These are phyloP conservation scores for Andrena bicolor DNA, from an alignment of 2,888 invertebrate genomes.

Conservation along the genomic window DNA sequence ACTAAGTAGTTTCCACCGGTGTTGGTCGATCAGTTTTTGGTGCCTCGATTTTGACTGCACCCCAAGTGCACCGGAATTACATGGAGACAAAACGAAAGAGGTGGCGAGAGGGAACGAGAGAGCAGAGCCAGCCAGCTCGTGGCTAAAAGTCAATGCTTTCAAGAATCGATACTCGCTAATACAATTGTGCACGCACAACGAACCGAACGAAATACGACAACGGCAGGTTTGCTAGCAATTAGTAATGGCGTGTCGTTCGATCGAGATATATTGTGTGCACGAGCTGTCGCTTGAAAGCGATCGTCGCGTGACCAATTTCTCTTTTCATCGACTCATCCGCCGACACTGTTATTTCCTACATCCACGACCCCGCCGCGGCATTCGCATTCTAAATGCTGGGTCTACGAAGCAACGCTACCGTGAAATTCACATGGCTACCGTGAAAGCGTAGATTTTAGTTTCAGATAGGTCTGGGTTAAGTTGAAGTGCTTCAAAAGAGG, in stretches of 20 bases:
- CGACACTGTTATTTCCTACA: conserved; percentile 1
- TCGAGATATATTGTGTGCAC: conserved; percentile 44
- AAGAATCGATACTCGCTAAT: conserved; percentile 67
- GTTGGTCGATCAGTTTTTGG: too few species aligned
- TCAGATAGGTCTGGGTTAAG: too few species aligned
- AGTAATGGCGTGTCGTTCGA: conserved; percentile 63
- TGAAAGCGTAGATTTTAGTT: too few species aligned
- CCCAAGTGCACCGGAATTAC: neutral
- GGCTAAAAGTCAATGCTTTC: conserved; percentile 61
- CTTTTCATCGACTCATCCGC: conserved; percentile 36
- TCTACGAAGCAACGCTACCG: too few species aligned
- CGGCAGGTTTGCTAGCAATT: conserved; percentile 64
- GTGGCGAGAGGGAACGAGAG: neutral
- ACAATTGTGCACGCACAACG: conserved; percentile 62
- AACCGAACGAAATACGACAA: conserved; percentile 62
- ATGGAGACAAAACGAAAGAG: neutral
- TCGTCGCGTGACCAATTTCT: conserved; percentile 52
- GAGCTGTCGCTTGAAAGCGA: conserved; percentile 50
- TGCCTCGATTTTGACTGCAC: too few species aligned
- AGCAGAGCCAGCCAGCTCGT: conserved; percentile 1
- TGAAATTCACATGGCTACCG: too few species aligned
- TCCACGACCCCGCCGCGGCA: neutral
- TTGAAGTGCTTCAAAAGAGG: too few species aligned
- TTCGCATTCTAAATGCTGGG: neutral
- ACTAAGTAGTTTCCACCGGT: too few species aligned